Conservation (phyloP, 2,888 invertebrate species). For the Drosophila mettleri region DNA sequence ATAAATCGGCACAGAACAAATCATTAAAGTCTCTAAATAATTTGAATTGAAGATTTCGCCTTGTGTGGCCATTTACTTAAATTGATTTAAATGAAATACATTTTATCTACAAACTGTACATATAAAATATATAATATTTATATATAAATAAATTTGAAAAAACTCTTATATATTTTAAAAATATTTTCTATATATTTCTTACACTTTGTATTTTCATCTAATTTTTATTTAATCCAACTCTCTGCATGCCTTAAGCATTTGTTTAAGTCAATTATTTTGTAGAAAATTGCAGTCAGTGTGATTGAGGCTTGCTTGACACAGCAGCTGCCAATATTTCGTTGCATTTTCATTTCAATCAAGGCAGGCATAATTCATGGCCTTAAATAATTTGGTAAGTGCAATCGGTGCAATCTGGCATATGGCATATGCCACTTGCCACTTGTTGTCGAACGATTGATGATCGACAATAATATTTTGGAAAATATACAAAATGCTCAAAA, state of each 20-base stretch:
- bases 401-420: slow-evolving; percentile 12
- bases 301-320: slow-evolving; percentile 6
- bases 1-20: too few relatives aligned
- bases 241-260: not conserved
- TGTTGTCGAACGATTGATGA: slow-evolving; percentile 58
- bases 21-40: too few relatives aligned
- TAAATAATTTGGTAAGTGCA: slow-evolving; percentile 11
- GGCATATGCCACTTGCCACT: slow-evolving; percentile 52
- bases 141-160: too few relatives aligned
- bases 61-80: too few relatives aligned
- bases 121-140: not conserved
- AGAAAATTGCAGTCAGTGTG: not conserved
- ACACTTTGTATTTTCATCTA: not conserved
- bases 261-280: slow-evolving; percentile 2
- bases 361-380: slow-evolving; percentile 21
- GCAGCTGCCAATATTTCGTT: slow-evolving; percentile 16
- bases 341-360: slow-evolving; percentile 20
- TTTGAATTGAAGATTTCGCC: too few relatives aligned
- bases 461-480: slow-evolving; percentile 51
- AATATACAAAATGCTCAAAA: slow-evolving; percentile 43
- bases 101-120: too few relatives aligned
- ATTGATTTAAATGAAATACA: too few relatives aligned
- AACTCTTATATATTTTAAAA: not conserved
- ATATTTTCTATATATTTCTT: not conserved
- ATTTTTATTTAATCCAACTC: not conserved